phyloP scores from a whole-genome alignment of 2,888 invertebrate species.

The Cheilosia scutellata region DNA sequence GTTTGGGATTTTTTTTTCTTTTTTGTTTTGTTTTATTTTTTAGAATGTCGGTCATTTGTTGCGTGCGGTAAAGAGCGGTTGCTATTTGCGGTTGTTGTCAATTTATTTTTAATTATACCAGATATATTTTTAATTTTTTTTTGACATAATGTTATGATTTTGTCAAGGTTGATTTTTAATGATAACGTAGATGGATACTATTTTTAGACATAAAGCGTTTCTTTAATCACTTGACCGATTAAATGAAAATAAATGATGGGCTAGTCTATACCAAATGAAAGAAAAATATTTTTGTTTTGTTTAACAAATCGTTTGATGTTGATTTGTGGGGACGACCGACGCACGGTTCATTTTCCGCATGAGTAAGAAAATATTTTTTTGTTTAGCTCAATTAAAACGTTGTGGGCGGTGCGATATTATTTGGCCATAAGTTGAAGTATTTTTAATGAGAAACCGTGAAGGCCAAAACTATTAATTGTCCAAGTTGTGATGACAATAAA shows the following conservation, averaged over 20 bases:
- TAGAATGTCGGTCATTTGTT: not conserved
- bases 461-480: no score
- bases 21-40: not conserved
- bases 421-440: not conserved
- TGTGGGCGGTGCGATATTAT: not conserved
- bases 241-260: constrained; percentile 14
- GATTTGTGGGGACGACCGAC: not conserved
- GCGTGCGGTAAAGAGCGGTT: constrained; percentile 16
- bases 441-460: no score
- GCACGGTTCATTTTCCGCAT: not conserved
- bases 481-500: no score
- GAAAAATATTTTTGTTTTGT: not conserved
- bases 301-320: constrained; percentile 15
- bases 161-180: constrained; percentile 17
- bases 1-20: constrained; percentile 12
- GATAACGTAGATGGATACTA: not conserved
- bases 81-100: constrained; percentile 19
- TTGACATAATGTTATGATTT: constrained; percentile 3
- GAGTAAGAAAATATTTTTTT: not conserved
- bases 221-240: not conserved
- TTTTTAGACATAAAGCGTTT: not conserved
- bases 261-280: not conserved
- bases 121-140: not conserved
- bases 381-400: no score
- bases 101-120: constrained; percentile 29